A percentile compares a stretch with the other conserved stretches of the same genome.
phyloP scores from a whole-genome alignment of 2,797 vertebrate species.

The Falco rusticolus region DNA sequence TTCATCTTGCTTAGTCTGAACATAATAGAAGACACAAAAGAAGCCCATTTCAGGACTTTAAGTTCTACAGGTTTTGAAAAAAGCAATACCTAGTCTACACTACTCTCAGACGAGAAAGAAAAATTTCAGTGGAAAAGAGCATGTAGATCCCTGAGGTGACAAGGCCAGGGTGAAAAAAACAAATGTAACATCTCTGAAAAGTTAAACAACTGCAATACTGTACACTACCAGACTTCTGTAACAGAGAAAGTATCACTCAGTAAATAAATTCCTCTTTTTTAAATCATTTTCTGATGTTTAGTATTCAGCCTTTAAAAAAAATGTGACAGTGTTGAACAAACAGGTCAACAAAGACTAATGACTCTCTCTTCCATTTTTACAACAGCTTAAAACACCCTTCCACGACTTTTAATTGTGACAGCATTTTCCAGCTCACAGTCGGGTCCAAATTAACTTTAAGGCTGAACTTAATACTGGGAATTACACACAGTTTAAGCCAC shows the following conservation, averaged over 20 bases:
- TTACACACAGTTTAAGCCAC: background rate
- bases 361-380: background rate
- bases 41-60: background rate
- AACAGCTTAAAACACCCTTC: background rate
- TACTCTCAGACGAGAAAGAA: background rate
- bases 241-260: background rate
- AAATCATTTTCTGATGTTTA: background rate
- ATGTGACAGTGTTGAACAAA: rapidly evolving
- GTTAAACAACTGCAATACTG: background rate
- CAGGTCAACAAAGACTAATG: background rate
- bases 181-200: background rate
- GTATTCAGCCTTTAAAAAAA: background rate
- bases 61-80: background rate
- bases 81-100: background rate
- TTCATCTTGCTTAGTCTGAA: background rate
- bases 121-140: background rate
- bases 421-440: background rate
- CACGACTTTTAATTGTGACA: background rate
- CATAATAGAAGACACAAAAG: background rate
- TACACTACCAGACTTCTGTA: background rate
- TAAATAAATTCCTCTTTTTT: background rate
- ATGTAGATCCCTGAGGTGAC: background rate
- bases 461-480: background rate
- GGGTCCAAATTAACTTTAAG: background rate
- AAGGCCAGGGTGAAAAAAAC: background rate